Base-by-base conservation (phyloP, 2,113 vertebrate species). In the Rissa tridactyla region DNA sequence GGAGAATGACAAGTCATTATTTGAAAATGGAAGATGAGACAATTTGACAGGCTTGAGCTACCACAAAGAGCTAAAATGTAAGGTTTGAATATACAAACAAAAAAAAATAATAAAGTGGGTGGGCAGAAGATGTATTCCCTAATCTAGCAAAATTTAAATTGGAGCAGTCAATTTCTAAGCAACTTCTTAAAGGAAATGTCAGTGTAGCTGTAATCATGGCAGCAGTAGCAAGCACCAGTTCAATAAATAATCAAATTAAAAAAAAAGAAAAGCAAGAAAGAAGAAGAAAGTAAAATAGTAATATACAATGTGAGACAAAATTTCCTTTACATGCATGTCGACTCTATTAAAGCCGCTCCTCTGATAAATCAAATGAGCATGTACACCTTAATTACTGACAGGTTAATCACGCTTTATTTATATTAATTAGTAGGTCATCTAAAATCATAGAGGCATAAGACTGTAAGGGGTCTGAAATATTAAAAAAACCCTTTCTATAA, bases 1-100 rank as follows among this genome's bases (percentile, higher is more conserved):
- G 46, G 5, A 64, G 49, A 92, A 91, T 54, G 54, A 61, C 38
- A 86, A 65, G 34, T 69, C 61, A 60, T 75, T 89, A 64, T 73
- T 47, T 92, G 71, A 70, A 85, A 78, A 61, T 49, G 51, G 80
- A 82, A 75, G 44, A 79, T 69, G 49, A 82, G 71, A 75, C 27
- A 69, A n/a, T 86, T 84, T 82, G 52, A 88, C 52, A 91, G 26
- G 23, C 13, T 62, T 58, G 52, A 92, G 30, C 83, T 76, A 69
- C 61, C 49, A 79, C 52, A 82, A 94, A 87, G 44, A 92, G 69
- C 58, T 85, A 82, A 92, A 91, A 89, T 84, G 25, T 58, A 86
- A 92, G 81, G 80, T 95, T 78, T 87, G 70, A 96, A 87, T 23
- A 38, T 69, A 72, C 52, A 96, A 95, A 95, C 77, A 90, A 85